Conservation (phyloP, 2,888 invertebrate genomes). For the Strigamia crassipes region DNA sequence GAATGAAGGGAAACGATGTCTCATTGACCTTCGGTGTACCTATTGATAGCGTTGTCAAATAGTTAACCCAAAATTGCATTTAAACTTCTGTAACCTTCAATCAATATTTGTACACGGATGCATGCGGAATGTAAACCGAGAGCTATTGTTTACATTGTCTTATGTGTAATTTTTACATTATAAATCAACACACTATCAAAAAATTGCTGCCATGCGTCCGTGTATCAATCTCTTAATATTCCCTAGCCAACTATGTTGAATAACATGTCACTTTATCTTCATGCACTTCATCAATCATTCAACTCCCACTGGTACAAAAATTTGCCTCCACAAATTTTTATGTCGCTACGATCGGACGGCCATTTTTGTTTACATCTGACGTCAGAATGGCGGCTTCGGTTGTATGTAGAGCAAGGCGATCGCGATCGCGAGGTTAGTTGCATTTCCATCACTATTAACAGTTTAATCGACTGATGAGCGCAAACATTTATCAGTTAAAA, state of each 20-base stretch:
- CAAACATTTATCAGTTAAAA: neutral
- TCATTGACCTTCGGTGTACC: neutral
- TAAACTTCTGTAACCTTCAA: slow-evolving; percentile 6
- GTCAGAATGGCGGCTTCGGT: slow-evolving; percentile 44
- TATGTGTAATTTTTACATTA: slow-evolving; percentile 46
- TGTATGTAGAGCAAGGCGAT: slow-evolving; percentile 11
- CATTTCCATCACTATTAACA: neutral
- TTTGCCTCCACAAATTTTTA: slow-evolving; percentile 43
- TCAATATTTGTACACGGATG: slow-evolving; percentile 13
- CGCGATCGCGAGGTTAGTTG: slow-evolving; percentile 7
- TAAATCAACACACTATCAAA: slow-evolving; percentile 46
- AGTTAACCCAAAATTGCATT: neutral
- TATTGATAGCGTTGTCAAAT: slow-evolving; percentile 25
- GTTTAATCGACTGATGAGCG: neutral
- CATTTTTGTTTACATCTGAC: slow-evolving; percentile 47
- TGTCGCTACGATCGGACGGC: slow-evolving; percentile 39
- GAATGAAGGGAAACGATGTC: neutral
- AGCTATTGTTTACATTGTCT: slow-evolving; percentile 19
- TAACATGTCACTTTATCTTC: slow-evolving; percentile 48
- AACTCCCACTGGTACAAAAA: slow-evolving; percentile 45
- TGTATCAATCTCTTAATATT: slow-evolving; percentile 47
- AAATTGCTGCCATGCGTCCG: slow-evolving; percentile 43
- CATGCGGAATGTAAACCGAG: neutral
- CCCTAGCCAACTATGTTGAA: slow-evolving; percentile 47
- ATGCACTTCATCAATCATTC: slow-evolving; percentile 44